These are phyloP conservation scores for Oxyruncus cristatus DNA, from an alignment of 2,113 vertebrate species.

Conservation along the genomic window DNA sequence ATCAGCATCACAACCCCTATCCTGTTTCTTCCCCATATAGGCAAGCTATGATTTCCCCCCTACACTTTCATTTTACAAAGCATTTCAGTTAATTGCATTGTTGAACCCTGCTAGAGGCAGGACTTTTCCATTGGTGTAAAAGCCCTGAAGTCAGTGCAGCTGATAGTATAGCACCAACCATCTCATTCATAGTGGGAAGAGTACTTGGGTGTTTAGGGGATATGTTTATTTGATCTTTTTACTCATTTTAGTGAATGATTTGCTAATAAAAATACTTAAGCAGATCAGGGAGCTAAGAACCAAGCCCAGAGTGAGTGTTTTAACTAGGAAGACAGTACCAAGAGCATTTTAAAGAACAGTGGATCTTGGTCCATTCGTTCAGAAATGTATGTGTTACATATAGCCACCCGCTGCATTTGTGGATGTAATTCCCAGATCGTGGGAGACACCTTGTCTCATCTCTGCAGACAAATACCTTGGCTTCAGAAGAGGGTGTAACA, in stretches of 20 bases:
- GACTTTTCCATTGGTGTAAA: not conserved
- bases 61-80: not conserved
- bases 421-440: not conserved
- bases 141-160: not conserved
- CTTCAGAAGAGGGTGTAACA: not conserved
- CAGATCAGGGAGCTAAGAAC: not conserved
- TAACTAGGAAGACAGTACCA: not conserved
- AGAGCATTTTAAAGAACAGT: not conserved
- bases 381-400: not conserved
- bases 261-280: not conserved
- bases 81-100: not conserved
- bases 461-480: not conserved
- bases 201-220: not conserved
- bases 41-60: not conserved
- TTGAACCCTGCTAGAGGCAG: not conserved
- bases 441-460: not conserved
- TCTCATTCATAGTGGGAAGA: not conserved
- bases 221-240: not conserved
- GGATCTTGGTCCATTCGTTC: not conserved
- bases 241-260: not conserved
- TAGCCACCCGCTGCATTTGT: not conserved
- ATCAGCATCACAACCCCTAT: not conserved
- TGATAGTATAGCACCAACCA: not conserved
- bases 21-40: not conserved
- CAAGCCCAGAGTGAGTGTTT: not conserved